A percentile compares a stretch with the other conserved stretches of the same genome.
Conservation (phyloP, 2,113 vertebrate genomes). For the Aegotheles bennettii region DNA sequence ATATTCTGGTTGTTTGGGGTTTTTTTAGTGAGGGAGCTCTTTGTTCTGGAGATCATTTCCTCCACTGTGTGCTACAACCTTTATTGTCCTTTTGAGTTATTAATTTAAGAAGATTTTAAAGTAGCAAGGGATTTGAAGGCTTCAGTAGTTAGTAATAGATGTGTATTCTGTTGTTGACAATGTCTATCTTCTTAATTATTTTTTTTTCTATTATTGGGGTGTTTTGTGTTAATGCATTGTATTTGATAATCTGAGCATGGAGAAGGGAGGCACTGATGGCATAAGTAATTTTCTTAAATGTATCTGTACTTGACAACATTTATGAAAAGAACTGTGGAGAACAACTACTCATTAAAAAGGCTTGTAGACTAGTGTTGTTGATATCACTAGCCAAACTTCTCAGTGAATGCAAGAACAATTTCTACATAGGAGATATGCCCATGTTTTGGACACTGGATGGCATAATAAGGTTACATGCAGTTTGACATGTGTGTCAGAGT, state of each 20-base stretch:
- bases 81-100: background rate
- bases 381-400: background rate
- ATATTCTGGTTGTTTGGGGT: background rate
- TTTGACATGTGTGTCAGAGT: background rate
- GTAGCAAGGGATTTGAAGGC: background rate
- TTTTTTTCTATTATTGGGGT: background rate
- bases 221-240: background rate
- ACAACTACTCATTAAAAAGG: background rate
- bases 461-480: background rate
- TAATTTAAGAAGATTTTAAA: background rate
- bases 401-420: background rate
- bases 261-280: background rate
- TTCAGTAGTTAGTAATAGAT: background rate
- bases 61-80: background rate
- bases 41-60: background rate
- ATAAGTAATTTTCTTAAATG: background rate
- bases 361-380: background rate
- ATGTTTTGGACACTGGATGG: background rate
- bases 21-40: background rate
- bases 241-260: background rate
- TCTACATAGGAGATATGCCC: background rate
- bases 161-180: background rate
- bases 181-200: background rate
- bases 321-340: background rate
- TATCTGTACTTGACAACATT: background rate